A percentile compares a stretch with the other conserved stretches of the same genome.
Evolutionary conservation across 2,888 invertebrate genomes (phyloP).

Genomic region (Dorcus parallelipipedus): DNA sequence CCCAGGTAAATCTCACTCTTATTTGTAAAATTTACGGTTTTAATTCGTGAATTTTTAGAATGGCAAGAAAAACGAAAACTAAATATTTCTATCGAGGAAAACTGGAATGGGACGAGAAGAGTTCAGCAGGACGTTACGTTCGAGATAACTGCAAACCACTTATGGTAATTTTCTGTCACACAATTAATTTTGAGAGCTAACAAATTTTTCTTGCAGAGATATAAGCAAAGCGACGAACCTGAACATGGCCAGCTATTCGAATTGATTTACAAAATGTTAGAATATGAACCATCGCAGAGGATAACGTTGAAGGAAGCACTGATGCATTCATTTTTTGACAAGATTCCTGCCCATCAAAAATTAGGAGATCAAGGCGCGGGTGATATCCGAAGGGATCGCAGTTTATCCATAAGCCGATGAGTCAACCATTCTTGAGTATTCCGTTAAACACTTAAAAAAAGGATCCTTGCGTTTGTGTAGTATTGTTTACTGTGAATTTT

Average conservation of each 20-base stretch:
- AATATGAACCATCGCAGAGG: slow-evolving; percentile 91
- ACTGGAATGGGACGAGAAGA: slow-evolving; percentile 97
- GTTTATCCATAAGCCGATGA: slow-evolving; percentile 73
- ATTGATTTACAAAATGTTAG: slow-evolving; percentile 91
- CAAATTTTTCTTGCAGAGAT: slow-evolving; percentile 64
- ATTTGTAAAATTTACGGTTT: slow-evolving; percentile 12
- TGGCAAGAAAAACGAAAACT: slow-evolving; percentile 88
- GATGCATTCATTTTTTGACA: slow-evolving; percentile 89
- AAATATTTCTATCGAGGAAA: slow-evolving; percentile 98
- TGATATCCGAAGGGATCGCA: slow-evolving; percentile 60
- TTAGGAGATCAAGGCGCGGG: slow-evolving; percentile 58
- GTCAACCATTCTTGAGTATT: neutral
- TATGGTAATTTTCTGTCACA: slow-evolving; percentile 57
- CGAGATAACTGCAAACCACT: slow-evolving; percentile 97
- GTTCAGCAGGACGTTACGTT: slow-evolving; percentile 95
- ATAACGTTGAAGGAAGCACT: slow-evolving; percentile 86
- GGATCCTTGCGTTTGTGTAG: slow-evolving; percentile 1
- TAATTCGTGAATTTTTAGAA: slow-evolving; percentile 54
- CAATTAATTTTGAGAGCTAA: neutral
- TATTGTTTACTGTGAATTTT: slow-evolving; percentile 2
- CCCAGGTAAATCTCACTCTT: slow-evolving; percentile 66
- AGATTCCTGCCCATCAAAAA: slow-evolving; percentile 75
- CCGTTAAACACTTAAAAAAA: neutral
- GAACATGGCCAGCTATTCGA: slow-evolving; percentile 94
- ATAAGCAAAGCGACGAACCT: slow-evolving; percentile 80